Conservation (phyloP, 1,140 invertebrate species). For the Trinorchestia longiramus region DNA sequence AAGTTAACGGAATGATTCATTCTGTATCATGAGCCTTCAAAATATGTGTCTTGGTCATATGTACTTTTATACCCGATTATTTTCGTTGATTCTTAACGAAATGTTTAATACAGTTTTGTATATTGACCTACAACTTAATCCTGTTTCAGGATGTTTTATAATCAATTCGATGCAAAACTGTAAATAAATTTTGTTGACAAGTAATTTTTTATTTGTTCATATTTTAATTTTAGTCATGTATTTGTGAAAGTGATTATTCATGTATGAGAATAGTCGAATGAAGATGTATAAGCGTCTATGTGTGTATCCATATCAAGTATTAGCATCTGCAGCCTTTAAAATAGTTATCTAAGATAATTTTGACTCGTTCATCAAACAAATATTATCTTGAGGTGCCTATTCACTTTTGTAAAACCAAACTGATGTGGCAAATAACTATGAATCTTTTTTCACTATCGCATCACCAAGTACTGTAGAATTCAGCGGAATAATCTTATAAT, state of each 20-base stretch:
- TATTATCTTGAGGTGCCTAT: too few species aligned
- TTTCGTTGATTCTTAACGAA: conserved; percentile 4
- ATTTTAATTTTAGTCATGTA: not conserved
- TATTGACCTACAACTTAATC: not conserved
- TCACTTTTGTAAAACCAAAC: too few species aligned
- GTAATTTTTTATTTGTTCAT: not conserved
- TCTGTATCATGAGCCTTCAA: not conserved
- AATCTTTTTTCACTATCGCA: too few species aligned
- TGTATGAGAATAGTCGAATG: not conserved
- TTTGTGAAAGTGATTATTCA: not conserved
- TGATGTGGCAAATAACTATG: too few species aligned
- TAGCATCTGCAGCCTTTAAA: too few species aligned
- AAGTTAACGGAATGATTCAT: not conserved
- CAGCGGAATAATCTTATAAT: too few species aligned
- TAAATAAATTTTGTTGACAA: conserved; percentile 47
- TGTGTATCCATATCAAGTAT: too few species aligned
- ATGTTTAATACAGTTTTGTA: conserved; percentile 12
- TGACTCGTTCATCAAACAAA: too few species aligned
- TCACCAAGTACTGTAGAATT: too few species aligned
- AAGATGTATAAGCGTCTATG: not conserved
- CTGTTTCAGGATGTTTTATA: not conserved
- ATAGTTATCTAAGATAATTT: too few species aligned
- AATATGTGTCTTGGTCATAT: not conserved
- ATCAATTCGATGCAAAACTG: conserved; percentile 29
- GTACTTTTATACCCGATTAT: not conserved